Evolutionary conservation across 2,888 invertebrate genomes (phyloP), one percentile per base, ranked within the genome.

Genomic region (Pandemis heparana): DNA sequence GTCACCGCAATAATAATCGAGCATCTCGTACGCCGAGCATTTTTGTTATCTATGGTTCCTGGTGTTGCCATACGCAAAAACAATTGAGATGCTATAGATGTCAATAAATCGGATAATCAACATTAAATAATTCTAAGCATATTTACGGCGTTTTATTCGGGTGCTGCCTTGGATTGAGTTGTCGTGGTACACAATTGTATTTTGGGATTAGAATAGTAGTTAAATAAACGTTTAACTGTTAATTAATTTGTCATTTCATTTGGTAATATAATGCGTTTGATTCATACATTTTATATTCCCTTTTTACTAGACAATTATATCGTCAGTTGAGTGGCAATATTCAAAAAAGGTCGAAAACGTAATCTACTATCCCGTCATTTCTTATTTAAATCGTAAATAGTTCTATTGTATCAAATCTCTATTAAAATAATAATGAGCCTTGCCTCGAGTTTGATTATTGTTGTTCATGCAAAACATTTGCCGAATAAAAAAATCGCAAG

Each of bases 51-150:
- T 80, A 82, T 82, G 85, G 87, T 85, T 82, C 82, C 80, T 79
- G 77, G 78, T 84, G 84, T 83, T 85, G 85, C 86, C 85, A 87
- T 85, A 83, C 79, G 78, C 75, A 72, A 79, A 82, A 82, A 79
- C 75, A 73, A 65, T 16, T 75, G 80, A 74, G 85, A 84, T 86
- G 89, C 87, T 85, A 79, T 87, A 87, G 87, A 84, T 85, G 82
- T 82, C 80, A 83, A 82, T 79, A 76, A 81, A 79, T 77, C 77
- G 76, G 75, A 77, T 85, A 87, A 89, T 87, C 88, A 87, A 87
- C 85, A 88, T 85, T 86, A 87, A 86, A 87, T 92, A 92, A 89
- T 90, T 89, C 81, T 93, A 92, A 92, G 92, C 89, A 89, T 90
- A 84, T 69, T 77, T 77, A 76, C 83, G 83, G 87, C 87, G 87